These are phyloP conservation scores for Echiichthys vipera DNA, from an alignment of 2,797 vertebrate species.

Conservation along the genomic window DNA sequence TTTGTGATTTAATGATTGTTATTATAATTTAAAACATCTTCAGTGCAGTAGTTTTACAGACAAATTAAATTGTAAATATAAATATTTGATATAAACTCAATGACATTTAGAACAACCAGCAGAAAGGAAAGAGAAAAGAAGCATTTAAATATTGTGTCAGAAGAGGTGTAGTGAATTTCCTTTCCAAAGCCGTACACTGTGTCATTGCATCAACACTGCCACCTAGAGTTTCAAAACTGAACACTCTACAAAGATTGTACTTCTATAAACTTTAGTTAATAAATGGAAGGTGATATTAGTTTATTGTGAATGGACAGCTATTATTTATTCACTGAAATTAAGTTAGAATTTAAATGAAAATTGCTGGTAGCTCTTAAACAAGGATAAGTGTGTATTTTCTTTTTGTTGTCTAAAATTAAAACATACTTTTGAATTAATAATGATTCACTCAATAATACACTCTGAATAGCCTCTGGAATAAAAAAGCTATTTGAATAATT, in stretches of 20 bases:
- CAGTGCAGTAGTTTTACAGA: not conserved
- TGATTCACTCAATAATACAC: not conserved
- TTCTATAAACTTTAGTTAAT: not conserved
- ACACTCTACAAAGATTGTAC: too few relatives aligned
- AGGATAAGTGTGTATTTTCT: not conserved
- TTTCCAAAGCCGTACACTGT: not conserved
- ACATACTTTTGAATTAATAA: not conserved
- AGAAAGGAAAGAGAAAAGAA: not conserved
- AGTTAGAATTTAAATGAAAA: not conserved
- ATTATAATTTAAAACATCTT: not conserved
- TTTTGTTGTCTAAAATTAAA: not conserved
- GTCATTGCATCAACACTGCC: constrained; percentile 82
- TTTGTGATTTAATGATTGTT: not conserved
- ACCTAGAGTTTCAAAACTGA: constrained; percentile 70
- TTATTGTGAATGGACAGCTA: not conserved
- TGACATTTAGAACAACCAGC: rapidly evolving
- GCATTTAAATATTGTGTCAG: not conserved
- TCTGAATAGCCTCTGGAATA: not conserved
- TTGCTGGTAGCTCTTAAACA: not conserved
- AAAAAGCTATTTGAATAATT: not conserved
- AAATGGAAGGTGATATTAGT: not conserved
- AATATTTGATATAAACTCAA: not conserved
- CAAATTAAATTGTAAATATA: not conserved
- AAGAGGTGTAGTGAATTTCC: constrained; percentile 7
- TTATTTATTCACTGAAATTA: not conserved